phyloP scores from a whole-genome alignment of 1,140 invertebrate genomes.

The Agrypnia vestita region DNA sequence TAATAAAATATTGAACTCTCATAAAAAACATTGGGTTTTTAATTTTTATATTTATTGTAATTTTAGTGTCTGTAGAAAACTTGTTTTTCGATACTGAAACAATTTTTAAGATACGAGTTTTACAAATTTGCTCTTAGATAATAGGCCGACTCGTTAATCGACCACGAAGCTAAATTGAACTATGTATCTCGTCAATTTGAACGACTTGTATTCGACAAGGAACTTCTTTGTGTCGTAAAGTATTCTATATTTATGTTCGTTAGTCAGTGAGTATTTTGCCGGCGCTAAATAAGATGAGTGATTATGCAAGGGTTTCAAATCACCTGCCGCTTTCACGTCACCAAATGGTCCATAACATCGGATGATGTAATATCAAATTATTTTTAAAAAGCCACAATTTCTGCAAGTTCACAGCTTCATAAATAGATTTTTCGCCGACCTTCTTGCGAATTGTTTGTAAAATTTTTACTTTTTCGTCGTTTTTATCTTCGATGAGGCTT shows the following conservation, averaged over 20 bases:
- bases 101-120: no score
- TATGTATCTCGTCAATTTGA: neutral
- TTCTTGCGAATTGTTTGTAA: no score
- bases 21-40: no score
- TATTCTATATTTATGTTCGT: conserved; percentile 35
- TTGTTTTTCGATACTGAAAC: no score
- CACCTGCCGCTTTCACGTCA: conserved; percentile 26
- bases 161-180: neutral
- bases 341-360: neutral
- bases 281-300: conserved; percentile 12
- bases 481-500: no score
- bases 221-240: conserved; percentile 12
- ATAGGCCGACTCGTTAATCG: neutral
- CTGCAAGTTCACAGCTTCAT: no score
- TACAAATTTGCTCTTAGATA: neutral
- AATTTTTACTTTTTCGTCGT: no score
- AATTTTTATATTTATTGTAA: no score
- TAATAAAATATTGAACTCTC: no score
- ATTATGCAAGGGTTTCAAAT: neutral
- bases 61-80: no score
- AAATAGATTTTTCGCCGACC: no score
- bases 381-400: neutral
- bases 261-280: conserved; percentile 22
- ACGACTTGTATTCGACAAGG: neutral
- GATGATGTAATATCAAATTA: neutral